These are phyloP conservation scores for Drosophila pseudoobscura DNA, from an alignment of 1,140 invertebrate genomes.

Conservation along the genomic window DNA sequence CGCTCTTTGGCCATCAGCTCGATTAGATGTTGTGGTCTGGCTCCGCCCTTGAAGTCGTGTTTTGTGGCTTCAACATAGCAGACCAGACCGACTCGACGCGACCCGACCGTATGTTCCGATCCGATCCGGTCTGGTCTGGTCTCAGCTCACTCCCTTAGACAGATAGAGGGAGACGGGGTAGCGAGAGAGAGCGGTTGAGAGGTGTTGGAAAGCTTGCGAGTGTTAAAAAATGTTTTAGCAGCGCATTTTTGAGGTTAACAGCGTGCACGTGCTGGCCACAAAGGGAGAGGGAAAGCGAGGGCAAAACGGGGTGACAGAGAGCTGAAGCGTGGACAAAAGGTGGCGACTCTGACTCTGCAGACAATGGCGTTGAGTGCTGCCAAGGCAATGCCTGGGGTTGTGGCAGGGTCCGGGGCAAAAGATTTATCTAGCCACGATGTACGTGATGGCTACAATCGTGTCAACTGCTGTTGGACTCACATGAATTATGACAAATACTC, in stretches of 20 bases:
- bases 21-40: constrained; percentile 71
- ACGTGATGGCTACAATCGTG: constrained; percentile 74
- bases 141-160: neutral
- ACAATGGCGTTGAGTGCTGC: constrained; percentile 60
- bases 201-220: constrained; percentile 25
- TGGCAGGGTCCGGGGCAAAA: constrained; percentile 18
- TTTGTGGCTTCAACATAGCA: constrained; percentile 46
- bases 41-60: constrained; percentile 54
- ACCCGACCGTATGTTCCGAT: constrained; percentile 50
- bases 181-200: neutral
- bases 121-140: constrained; percentile 5
- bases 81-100: constrained; percentile 2
- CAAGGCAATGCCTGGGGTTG: constrained; percentile 3
- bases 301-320: too few relatives aligned
- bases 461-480: constrained; percentile 50
- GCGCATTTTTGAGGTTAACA: constrained; percentile 75
- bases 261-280: constrained; percentile 59
- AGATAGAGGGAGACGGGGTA: neutral
- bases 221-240: constrained; percentile 75
- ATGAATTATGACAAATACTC: constrained; percentile 70
- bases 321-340: constrained; percentile 43
- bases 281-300: neutral
- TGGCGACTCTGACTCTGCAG: constrained; percentile 34
- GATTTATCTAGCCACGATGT: constrained; percentile 70
- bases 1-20: constrained; percentile 61